Evolutionary conservation across 2,888 invertebrate species (phyloP).

Genomic region (Microctonus hyperodae): DNA sequence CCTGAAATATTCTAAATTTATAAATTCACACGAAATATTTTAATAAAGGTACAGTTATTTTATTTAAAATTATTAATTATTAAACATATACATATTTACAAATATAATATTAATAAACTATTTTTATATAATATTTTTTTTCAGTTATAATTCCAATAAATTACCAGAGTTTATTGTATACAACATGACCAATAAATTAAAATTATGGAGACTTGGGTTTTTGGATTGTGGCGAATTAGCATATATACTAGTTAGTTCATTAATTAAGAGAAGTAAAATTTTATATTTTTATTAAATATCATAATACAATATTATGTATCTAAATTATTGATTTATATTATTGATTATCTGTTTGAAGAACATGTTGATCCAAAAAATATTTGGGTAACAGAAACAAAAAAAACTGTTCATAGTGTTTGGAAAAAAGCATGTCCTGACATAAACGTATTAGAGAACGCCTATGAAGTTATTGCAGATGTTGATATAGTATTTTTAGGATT

Average conservation of each 20-base stretch:
- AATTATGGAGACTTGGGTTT: slow-evolving; percentile 44
- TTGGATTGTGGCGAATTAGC: not conserved
- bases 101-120: not conserved
- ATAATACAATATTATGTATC: no score
- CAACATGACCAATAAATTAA: not conserved
- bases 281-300: no score
- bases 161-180: not conserved
- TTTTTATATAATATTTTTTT: no score
- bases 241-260: not conserved
- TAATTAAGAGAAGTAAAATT: not conserved
- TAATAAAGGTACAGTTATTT: not conserved
- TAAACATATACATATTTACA: not conserved
- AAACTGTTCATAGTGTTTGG: not conserved
- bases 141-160: not conserved
- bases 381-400: not conserved
- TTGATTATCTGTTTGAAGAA: not conserved
- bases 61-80: not conserved
- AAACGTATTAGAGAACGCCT: not conserved
- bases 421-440: not conserved
- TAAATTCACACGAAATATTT: not conserved
- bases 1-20: not conserved
- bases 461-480: not conserved
- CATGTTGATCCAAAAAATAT: not conserved
- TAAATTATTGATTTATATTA: not conserved
- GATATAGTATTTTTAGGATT: not conserved